Conservation (phyloP, 2,797 vertebrate genomes). For the Pseudochirops corinnae region DNA sequence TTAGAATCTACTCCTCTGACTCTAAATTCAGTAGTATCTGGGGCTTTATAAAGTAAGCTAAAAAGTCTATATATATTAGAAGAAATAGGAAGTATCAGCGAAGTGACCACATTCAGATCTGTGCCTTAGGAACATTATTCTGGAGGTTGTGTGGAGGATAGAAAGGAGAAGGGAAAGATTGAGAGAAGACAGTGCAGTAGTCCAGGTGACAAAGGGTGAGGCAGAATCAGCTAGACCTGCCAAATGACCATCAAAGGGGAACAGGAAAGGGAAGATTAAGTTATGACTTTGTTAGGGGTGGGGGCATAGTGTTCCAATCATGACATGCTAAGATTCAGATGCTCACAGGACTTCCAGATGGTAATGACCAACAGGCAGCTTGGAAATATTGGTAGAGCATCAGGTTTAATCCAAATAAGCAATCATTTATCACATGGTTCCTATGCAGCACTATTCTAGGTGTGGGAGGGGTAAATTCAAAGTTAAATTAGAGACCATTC, state of each 20-base stretch:
- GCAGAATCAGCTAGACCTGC: conserved; percentile 2
- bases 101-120: not conserved
- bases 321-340: not conserved
- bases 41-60: conserved; percentile 14
- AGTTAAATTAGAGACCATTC: not conserved
- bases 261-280: not conserved
- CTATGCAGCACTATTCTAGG: not conserved
- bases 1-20: not conserved
- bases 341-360: not conserved
- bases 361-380: not conserved
- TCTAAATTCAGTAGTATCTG: not conserved
- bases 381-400: not conserved
- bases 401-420: not conserved
- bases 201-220: not conserved
- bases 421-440: not conserved
- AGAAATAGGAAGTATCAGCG: not conserved
- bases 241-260: not conserved
- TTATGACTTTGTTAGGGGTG: not conserved
- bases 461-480: not conserved
- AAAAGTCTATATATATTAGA: not conserved
- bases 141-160: not conserved
- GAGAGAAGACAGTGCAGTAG: not conserved
- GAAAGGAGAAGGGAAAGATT: not conserved
- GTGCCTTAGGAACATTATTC: not conserved
- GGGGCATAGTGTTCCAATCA: not conserved